Evolutionary conservation across 1,140 invertebrate species (phyloP).

Genomic region (Hesperophylax magnus): DNA sequence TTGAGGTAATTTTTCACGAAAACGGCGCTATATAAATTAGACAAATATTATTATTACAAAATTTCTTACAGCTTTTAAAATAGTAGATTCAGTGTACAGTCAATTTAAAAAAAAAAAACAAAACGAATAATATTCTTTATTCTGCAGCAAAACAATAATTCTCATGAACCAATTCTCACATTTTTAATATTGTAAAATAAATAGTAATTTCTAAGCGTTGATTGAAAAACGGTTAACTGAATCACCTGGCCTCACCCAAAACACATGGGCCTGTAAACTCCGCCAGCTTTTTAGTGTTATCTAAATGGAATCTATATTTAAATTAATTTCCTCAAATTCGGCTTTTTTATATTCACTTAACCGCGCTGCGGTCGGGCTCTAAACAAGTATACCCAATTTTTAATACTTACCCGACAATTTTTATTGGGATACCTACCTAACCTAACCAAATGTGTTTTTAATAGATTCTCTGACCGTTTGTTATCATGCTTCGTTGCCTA

Average conservation of each 20-base stretch:
- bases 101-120: too few species aligned
- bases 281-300: conserved; percentile 57
- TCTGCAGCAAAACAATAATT: too few species aligned
- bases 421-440: neutral
- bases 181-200: too few species aligned
- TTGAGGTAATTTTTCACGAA: too few species aligned
- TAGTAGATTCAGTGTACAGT: too few species aligned
- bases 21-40: too few species aligned
- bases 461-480: neutral
- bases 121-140: too few species aligned
- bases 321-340: conserved; percentile 56
- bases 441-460: neutral
- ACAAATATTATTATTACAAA: too few species aligned
- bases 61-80: too few species aligned
- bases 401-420: conserved; percentile 7
- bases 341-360: conserved; percentile 52
- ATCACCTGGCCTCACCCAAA: conserved; percentile 38
- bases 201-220: too few species aligned
- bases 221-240: neutral
- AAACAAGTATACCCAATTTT: neutral
- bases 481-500: neutral
- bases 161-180: too few species aligned
- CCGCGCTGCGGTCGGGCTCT: conserved; percentile 35
- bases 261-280: conserved; percentile 47
- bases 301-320: conserved; percentile 59